A percentile compares a stretch with the other conserved stretches of the same genome.
Conservation (phyloP, 2,113 vertebrate species). For the Ammodytes dubius region DNA sequence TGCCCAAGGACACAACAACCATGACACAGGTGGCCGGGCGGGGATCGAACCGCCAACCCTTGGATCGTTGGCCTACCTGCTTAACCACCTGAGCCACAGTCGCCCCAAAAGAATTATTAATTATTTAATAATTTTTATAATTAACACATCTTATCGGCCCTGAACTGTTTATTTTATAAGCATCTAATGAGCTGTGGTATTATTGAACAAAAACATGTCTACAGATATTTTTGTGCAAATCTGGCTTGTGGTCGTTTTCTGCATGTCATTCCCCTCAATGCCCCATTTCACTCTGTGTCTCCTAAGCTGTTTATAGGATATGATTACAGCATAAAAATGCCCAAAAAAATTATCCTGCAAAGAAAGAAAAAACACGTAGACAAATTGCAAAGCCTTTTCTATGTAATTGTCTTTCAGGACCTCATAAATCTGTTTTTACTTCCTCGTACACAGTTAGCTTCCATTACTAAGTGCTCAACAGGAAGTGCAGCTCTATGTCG, state of each 20-base stretch:
- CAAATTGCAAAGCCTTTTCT: neutral
- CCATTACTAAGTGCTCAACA: neutral
- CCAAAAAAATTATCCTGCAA: neutral
- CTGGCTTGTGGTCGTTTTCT: too few relatives aligned
- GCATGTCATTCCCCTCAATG: too few relatives aligned
- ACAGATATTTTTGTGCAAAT: too few relatives aligned
- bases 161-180: neutral
- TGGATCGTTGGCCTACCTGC: too few relatives aligned
- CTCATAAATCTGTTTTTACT: neutral
- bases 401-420: neutral
- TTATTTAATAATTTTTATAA: neutral
- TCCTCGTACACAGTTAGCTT: neutral
- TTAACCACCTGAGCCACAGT: too few relatives aligned
- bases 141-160: neutral
- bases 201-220: neutral
- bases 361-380: neutral
- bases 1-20: too few relatives aligned
- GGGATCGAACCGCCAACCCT: too few relatives aligned
- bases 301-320: too few relatives aligned
- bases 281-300: too few relatives aligned
- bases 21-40: too few relatives aligned
- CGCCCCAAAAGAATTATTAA: too few relatives aligned
- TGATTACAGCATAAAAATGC: too few relatives aligned
- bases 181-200: neutral
- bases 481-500: neutral